These are phyloP conservation scores for Harpagoxenus sublaevis DNA, from an alignment of 2,888 invertebrate genomes.

Conservation along the genomic window DNA sequence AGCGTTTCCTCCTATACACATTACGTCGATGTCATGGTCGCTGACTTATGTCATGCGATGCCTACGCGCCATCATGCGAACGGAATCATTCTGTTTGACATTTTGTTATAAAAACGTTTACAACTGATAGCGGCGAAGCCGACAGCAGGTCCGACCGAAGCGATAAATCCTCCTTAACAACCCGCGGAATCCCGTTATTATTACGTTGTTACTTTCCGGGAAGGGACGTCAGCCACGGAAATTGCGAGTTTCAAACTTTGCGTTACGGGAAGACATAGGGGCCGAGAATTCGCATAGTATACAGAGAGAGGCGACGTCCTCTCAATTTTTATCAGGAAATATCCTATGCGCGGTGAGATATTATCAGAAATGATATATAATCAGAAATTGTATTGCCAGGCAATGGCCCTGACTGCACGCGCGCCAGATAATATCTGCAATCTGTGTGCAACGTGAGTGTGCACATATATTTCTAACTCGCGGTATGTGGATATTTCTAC, in stretches of 20 bases:
- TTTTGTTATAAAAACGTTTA: conserved; percentile 32
- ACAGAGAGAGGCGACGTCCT: no score
- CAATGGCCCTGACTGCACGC: conserved; percentile 48
- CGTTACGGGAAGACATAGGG: no score
- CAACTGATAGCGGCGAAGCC: conserved; percentile 17
- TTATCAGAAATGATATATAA: conserved; percentile 19
- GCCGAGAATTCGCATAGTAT: background rate
- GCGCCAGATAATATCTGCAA: conserved; percentile 48
- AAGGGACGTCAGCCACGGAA: background rate
- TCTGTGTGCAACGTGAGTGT: conserved; percentile 7
- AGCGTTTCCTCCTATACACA: conserved; percentile 71
- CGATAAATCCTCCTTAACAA: conserved; percentile 18
- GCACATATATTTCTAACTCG: background rate
- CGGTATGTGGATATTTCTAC: background rate
- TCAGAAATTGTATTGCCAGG: conserved; percentile 37
- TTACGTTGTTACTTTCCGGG: background rate
- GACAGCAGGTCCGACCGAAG: background rate
- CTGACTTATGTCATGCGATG: conserved; percentile 73
- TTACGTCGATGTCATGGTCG: conserved; percentile 78
- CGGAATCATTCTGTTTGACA: conserved; percentile 52
- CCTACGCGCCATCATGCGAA: conserved; percentile 41
- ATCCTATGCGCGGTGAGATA: background rate
- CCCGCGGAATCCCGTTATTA: background rate
- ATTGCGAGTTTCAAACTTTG: background rate
- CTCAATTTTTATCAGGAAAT: background rate